Conservation (phyloP, 2,797 vertebrate genomes). For the Melanitta fusca region DNA sequence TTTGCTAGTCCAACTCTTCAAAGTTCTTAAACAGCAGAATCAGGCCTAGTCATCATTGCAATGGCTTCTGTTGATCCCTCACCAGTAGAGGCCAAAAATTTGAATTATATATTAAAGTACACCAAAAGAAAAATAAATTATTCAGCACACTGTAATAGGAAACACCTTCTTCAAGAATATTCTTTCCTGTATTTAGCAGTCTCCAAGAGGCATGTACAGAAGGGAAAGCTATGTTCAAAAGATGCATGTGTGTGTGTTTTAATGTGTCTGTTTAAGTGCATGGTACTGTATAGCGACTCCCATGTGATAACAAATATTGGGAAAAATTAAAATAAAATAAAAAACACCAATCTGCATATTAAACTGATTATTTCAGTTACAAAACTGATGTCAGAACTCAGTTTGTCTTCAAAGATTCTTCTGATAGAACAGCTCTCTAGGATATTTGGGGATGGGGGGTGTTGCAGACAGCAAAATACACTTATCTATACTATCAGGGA, state of each 20-base stretch:
- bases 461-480: neutral
- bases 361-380: neutral
- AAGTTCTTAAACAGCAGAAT: neutral
- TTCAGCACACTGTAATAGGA: neutral
- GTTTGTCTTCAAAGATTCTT: neutral
- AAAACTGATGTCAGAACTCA: neutral
- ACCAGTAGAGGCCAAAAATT: neutral
- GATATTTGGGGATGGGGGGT: neutral
- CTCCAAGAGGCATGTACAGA: neutral
- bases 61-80: neutral
- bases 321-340: neutral
- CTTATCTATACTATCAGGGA: neutral
- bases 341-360: neutral
- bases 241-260: neutral
- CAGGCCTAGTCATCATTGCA: neutral
- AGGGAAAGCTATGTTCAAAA: neutral
- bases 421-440: neutral
- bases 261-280: neutral
- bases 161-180: neutral
- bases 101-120: neutral
- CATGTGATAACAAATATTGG: neutral
- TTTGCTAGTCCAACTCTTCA: neutral
- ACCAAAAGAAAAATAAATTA: neutral
- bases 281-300: neutral
- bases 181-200: neutral